These are phyloP conservation scores for Noctua janthe DNA, from an alignment of 2,888 invertebrate species.

Conservation along the genomic window DNA sequence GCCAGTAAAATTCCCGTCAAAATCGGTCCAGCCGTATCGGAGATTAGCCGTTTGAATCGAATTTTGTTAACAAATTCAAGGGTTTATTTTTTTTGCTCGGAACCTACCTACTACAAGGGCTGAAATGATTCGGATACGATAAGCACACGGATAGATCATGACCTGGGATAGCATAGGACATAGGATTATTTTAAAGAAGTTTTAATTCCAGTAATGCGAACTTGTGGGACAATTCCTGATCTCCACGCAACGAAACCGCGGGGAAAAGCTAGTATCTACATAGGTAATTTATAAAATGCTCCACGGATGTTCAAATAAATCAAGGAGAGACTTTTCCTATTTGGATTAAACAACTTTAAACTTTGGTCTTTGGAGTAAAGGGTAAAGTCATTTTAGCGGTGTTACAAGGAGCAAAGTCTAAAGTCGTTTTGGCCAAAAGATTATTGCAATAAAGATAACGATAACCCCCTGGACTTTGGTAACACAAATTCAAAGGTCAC, in stretches of 20 bases:
- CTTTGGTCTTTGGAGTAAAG: background rate
- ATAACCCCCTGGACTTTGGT: background rate
- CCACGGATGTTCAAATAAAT: background rate
- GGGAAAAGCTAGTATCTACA: background rate
- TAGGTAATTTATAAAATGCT: background rate
- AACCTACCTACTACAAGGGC: background rate
- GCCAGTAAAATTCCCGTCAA: too few relatives aligned
- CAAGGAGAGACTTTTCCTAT: background rate
- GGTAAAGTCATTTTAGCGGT: background rate
- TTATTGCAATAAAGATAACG: constrained; percentile 17
- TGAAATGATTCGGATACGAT: background rate
- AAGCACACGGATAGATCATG: background rate
- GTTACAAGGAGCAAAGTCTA: background rate
- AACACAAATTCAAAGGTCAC: constrained; percentile 2
- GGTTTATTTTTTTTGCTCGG: too few relatives aligned
- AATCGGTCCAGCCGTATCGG: too few relatives aligned
- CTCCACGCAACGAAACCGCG: background rate
- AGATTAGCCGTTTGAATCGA: too few relatives aligned
- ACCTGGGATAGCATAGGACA: background rate
- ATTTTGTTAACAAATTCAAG: too few relatives aligned
- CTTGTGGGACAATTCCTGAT: background rate
- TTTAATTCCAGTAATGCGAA: background rate
- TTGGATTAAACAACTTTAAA: background rate
- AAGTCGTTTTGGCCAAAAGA: constrained; percentile 1
- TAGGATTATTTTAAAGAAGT: background rate